Conservation (phyloP, 1,140 invertebrate species). For the Tenebrio molitor region DNA sequence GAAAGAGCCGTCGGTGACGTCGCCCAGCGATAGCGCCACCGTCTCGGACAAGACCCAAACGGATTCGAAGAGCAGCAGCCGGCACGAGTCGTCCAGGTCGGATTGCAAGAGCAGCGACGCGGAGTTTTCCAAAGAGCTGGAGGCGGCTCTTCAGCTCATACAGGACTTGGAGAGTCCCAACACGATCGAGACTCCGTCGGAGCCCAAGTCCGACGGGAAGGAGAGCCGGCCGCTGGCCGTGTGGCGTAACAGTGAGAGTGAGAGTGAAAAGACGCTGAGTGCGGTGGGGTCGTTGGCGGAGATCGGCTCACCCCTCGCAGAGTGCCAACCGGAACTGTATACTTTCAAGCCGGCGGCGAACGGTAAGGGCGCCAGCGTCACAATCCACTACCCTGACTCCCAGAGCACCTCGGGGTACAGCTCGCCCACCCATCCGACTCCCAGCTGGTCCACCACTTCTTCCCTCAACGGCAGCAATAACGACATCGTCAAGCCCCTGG, state of each 20-base stretch:
- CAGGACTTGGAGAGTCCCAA: constrained; percentile 69
- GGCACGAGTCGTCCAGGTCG: constrained; percentile 58
- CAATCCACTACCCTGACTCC: constrained; percentile 63
- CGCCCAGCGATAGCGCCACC: constrained; percentile 56
- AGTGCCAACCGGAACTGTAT: constrained; percentile 58
- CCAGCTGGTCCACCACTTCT: constrained; percentile 65
- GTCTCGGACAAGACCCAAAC: constrained; percentile 56
- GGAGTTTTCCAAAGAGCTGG: constrained; percentile 68
- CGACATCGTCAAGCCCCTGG: constrained; percentile 60
- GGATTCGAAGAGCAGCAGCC: constrained; percentile 59
- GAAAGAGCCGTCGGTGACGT: constrained; percentile 60
- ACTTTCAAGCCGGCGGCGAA: constrained; percentile 59
- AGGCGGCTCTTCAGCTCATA: constrained; percentile 68
- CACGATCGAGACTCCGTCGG: constrained; percentile 67
- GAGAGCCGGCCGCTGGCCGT: constrained; percentile 55
- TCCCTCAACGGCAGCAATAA: constrained; percentile 64
- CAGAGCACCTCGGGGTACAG: constrained; percentile 68
- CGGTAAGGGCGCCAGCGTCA: constrained; percentile 64
- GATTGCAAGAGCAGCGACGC: constrained; percentile 65
- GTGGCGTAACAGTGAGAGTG: constrained; percentile 63
- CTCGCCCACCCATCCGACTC: constrained; percentile 64
- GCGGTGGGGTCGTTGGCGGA: constrained; percentile 64
- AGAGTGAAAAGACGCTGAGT: constrained; percentile 65
- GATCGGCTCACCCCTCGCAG: constrained; percentile 61
- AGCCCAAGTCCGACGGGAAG: constrained; percentile 53